These are phyloP conservation scores for Colinus virginianus DNA, from an alignment of 2,113 vertebrate species.

Conservation along the genomic window DNA sequence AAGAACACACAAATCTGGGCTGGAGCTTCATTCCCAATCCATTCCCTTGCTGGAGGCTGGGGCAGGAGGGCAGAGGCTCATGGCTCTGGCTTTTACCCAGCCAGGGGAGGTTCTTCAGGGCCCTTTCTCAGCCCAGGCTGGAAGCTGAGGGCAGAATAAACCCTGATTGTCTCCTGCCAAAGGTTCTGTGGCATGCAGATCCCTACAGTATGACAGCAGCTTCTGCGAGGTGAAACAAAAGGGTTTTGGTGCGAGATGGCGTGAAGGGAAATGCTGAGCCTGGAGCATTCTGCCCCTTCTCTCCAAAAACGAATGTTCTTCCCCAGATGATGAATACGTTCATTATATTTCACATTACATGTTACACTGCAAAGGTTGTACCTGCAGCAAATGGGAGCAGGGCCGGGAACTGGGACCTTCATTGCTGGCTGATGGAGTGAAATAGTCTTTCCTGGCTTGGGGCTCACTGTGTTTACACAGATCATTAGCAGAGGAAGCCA, in stretches of 20 bases:
- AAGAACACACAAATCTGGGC: neutral
- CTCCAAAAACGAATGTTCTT: neutral
- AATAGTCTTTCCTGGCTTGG: neutral
- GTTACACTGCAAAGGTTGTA: neutral
- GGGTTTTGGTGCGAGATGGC: neutral
- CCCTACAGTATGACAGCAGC: accelerated
- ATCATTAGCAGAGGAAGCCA: neutral
- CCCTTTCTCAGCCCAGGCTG: neutral
- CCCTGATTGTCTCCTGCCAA: neutral
- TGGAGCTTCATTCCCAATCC: neutral
- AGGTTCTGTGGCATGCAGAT: neutral
- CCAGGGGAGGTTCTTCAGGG: neutral
- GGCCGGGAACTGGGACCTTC: neutral
- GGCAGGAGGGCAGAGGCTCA: neutral
- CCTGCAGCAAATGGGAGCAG: neutral
- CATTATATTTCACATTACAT: neutral
- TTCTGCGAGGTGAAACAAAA: neutral
- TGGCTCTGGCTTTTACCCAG: neutral
- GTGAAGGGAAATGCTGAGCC: neutral
- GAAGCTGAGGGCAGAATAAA: neutral
- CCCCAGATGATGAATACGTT: neutral
- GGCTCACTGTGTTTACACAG: neutral
- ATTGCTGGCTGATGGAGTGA: neutral
- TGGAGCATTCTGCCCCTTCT: neutral
- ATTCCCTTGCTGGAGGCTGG: neutral